Percentiles rank a stretch among this genome's conserved stretches.
Conservation (phyloP, 2,113 vertebrate genomes). For the Gobio gobio region DNA sequence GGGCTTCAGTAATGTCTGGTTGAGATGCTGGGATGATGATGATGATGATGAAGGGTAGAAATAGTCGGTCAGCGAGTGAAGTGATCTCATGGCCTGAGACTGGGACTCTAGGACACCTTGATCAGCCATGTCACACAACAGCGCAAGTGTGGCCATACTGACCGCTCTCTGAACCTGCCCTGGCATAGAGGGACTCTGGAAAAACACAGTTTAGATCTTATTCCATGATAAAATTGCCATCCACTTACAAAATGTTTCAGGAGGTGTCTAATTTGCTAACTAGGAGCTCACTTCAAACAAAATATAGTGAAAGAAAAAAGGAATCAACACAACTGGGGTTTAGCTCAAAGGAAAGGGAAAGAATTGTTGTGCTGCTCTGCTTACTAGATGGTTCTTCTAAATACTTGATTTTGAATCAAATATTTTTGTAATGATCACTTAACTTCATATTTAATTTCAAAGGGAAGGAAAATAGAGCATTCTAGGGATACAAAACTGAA, state of each 20-base stretch:
- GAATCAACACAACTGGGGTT: too few relatives aligned
- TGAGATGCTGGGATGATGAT: constrained; percentile 67
- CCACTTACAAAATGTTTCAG: neutral
- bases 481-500: neutral
- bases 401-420: too few relatives aligned
- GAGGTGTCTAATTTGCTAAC: neutral
- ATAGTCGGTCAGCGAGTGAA: constrained; percentile 71
- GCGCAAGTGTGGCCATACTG: constrained; percentile 83
- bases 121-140: constrained; percentile 75
- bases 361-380: too few relatives aligned
- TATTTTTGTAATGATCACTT: too few relatives aligned
- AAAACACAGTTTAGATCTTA: neutral
- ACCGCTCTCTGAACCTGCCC: constrained; percentile 79
- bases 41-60: constrained; percentile 58
- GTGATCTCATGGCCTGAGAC: constrained; percentile 65
- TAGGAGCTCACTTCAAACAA: neutral
- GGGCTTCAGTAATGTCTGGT: constrained; percentile 81
- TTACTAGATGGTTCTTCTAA: too few relatives aligned
- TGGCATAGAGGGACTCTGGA: constrained; percentile 76
- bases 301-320: too few relatives aligned
- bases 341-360: too few relatives aligned
- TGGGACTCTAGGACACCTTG: constrained; percentile 52
- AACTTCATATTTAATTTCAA: neutral
- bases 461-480: neutral
- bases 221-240: neutral